Evolutionary conservation across 2,797 vertebrate species (phyloP).

Genomic region (Catostomus latipinnis): DNA sequence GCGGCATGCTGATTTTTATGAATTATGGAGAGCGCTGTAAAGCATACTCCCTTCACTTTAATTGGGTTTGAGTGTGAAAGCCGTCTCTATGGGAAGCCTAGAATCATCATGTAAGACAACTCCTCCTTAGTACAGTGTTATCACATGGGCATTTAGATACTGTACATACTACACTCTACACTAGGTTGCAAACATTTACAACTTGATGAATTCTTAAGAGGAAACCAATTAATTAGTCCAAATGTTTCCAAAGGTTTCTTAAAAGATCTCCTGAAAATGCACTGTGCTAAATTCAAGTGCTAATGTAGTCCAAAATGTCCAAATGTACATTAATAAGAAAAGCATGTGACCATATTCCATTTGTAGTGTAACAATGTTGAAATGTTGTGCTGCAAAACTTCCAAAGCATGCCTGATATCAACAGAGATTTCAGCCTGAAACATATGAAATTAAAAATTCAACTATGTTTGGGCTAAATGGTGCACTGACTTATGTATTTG

Average conservation of each 20-base stretch:
- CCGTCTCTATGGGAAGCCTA: slow-evolving; percentile 58
- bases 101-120: slow-evolving; percentile 56
- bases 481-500: too few relatives aligned
- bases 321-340: too few relatives aligned
- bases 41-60: slow-evolving; percentile 60
- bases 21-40: slow-evolving; percentile 62
- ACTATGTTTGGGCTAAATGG: too few relatives aligned
- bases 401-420: too few relatives aligned
- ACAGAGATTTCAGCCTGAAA: too few relatives aligned
- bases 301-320: too few relatives aligned
- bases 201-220: background rate
- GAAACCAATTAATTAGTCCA: slow-evolving; percentile 19
- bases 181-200: slow-evolving; percentile 42
- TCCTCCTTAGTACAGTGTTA: slow-evolving; percentile 52
- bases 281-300: too few relatives aligned
- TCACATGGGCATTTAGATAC: slow-evolving; percentile 48
- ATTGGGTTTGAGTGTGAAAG: slow-evolving; percentile 59
- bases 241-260: background rate
- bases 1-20: slow-evolving; percentile 48
- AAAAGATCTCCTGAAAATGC: background rate
- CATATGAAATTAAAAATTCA: too few relatives aligned
- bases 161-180: slow-evolving; percentile 33
- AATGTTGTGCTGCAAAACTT: too few relatives aligned
- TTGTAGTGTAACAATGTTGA: too few relatives aligned
- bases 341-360: too few relatives aligned